These are phyloP conservation scores for Fregata magnificens DNA, from an alignment of 2,113 vertebrate species.

Conservation along the genomic window DNA sequence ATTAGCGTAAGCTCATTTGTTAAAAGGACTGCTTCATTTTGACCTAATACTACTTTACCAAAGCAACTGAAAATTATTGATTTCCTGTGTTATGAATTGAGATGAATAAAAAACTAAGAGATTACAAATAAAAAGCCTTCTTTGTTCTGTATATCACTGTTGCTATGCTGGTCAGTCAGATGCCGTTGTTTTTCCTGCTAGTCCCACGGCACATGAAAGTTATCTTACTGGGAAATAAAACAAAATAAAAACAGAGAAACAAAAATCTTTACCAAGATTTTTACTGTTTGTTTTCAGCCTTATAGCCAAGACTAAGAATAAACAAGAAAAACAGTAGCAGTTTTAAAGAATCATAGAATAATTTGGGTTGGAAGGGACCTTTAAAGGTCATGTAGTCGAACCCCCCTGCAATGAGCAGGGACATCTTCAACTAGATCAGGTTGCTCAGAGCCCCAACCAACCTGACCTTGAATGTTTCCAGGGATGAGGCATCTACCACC, in stretches of 20 bases:
- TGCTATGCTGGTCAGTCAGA: background rate
- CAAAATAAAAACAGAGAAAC: background rate
- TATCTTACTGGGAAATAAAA: background rate
- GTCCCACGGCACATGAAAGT: background rate
- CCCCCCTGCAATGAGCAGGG: too few species aligned
- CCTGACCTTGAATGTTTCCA: too few species aligned
- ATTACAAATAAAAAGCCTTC: background rate
- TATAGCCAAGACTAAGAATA: background rate
- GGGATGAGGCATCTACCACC: too few species aligned
- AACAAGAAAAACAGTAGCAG: background rate
- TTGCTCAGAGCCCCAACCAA: too few species aligned
- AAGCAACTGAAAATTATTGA: conserved; percentile 21
- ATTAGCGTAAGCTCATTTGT: background rate
- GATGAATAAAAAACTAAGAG: background rate
- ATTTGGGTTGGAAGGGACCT: too few species aligned
- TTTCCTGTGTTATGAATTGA: conserved; percentile 28
- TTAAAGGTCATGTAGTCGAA: too few species aligned
- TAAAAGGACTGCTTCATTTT: conserved; percentile 1
- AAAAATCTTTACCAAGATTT: background rate
- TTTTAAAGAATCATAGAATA: background rate
- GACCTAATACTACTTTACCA: background rate
- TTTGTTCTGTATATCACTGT: conserved; percentile 16
- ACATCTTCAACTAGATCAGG: too few species aligned
- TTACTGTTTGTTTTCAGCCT: background rate
- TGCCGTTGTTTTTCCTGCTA: background rate